phyloP scores from a whole-genome alignment of 2,113 vertebrate genomes.

The Sitta europaea region DNA sequence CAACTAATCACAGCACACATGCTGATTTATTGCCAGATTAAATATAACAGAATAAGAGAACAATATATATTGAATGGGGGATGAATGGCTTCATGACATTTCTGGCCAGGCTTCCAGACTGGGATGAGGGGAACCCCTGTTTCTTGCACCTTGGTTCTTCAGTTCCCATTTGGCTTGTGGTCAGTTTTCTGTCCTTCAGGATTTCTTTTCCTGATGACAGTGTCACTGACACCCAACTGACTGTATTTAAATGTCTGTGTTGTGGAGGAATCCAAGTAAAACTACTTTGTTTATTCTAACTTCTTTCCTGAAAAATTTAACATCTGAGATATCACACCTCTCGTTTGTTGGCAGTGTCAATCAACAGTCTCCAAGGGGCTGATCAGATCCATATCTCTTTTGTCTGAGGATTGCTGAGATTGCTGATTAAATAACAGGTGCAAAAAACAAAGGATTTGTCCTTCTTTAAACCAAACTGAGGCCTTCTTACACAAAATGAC shows the following conservation, averaged over 20 bases:
- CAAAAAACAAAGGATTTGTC: neutral
- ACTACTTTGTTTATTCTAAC: neutral
- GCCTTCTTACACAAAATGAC: neutral
- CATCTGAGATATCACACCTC: neutral
- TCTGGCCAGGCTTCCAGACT: neutral
- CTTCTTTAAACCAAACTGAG: neutral
- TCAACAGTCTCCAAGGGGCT: neutral
- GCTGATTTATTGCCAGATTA: neutral
- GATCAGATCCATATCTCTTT: neutral
- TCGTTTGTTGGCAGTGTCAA: neutral
- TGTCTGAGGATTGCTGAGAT: neutral
- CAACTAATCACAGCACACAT: neutral
- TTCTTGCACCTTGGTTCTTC: neutral
- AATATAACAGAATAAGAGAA: neutral
- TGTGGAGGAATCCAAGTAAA: neutral
- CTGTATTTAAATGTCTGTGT: neutral
- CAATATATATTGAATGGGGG: rapidly evolving
- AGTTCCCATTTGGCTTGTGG: neutral
- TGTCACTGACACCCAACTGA: neutral
- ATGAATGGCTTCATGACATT: neutral
- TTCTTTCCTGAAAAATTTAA: neutral
- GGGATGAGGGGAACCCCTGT: neutral
- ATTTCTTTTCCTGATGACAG: neutral
- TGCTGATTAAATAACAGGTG: neutral
- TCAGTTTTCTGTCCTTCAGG: neutral